A percentile compares a stretch with the other conserved stretches of the same genome.
These are phyloP conservation scores for Aphaenogaster floridana DNA, from an alignment of 1,140 invertebrate genomes.

Conservation along the genomic window DNA sequence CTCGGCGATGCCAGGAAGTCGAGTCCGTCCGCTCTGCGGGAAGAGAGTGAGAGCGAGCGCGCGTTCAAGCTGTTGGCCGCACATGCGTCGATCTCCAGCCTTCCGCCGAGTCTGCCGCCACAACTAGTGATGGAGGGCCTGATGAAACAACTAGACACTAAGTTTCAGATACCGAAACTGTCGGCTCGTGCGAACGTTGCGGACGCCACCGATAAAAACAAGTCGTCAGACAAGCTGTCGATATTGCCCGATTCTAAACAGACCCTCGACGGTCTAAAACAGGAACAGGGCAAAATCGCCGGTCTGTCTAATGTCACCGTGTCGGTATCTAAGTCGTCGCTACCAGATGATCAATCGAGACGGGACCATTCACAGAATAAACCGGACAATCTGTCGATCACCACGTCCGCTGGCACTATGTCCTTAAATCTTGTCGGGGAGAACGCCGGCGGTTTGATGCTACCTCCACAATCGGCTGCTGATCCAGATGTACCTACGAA, in stretches of 20 bases:
- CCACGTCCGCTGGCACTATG: constrained; percentile 46
- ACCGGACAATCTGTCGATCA: constrained; percentile 74
- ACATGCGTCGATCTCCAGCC: constrained; percentile 86
- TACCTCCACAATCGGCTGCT: constrained; percentile 63
- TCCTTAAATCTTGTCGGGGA: constrained; percentile 74
- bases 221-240: constrained; percentile 70
- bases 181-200: constrained; percentile 87
- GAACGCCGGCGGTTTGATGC: constrained; percentile 70
- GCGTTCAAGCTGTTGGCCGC: constrained; percentile 86
- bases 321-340: constrained; percentile 45
- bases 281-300: constrained; percentile 76
- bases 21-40: constrained; percentile 88
- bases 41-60: constrained; percentile 89
- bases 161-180: constrained; percentile 95
- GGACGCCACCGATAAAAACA: constrained; percentile 77
- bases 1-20: constrained; percentile 88
- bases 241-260: constrained; percentile 66
- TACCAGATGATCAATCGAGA: constrained; percentile 72
- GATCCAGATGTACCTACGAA: constrained; percentile 82
- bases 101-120: constrained; percentile 83
- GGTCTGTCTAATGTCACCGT: constrained; percentile 69
- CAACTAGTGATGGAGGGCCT: constrained; percentile 90
- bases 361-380: constrained; percentile 74
- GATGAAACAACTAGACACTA: constrained; percentile 93
- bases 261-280: constrained; percentile 71